Base-by-base conservation (phyloP, 1,140 invertebrate species). In the Octopus bimaculoides region DNA sequence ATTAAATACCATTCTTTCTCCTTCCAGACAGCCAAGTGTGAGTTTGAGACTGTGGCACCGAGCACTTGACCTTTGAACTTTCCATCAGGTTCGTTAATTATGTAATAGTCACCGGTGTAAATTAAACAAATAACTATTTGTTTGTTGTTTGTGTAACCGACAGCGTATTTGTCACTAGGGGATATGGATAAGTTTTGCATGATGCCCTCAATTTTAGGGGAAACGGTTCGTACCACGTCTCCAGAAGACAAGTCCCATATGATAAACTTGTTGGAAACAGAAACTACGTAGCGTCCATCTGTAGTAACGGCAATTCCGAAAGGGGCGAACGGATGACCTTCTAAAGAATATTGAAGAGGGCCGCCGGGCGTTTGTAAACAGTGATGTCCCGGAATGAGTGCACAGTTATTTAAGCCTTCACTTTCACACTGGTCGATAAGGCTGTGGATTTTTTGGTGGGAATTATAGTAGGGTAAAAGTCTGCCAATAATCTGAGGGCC, bases 261-360 rank as follows among this genome's bases (percentile, higher is more conserved):
- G 80, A 99, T 97, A 83, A 99, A 97, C 86, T 95, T 94, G 87
- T 98, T 99, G 4, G 97, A 99, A 85, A 98, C 96, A 7, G 97
- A 98, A 0, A 99, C 95, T 73, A 99, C 94, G 89, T 98, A 97
- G 75, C 96, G 94, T 79, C 94, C 95, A 91, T 99, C 97, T 0
- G 95, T 94, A 0, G 96, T 98, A 10, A 98, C 89, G 74, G 94
- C 94, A 84, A 99, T 97, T 12, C 95, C 97, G 90, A 98, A 99
- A 0, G 98, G 96, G 0, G 97, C 97, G 90, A 99, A 99, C 86
- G 97, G 96, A 91, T 99, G 97, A 4, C 97, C 97, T 92, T 99
- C 98, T 66, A 99, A 89, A 0, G 97, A 99, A 87, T 98, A 99
- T 94, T 99, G 98, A 0, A 99, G 91, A 0, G 98, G 98, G 55